Conservation (phyloP, 2,797 vertebrate genomes). For the Babyrousa celebensis region DNA sequence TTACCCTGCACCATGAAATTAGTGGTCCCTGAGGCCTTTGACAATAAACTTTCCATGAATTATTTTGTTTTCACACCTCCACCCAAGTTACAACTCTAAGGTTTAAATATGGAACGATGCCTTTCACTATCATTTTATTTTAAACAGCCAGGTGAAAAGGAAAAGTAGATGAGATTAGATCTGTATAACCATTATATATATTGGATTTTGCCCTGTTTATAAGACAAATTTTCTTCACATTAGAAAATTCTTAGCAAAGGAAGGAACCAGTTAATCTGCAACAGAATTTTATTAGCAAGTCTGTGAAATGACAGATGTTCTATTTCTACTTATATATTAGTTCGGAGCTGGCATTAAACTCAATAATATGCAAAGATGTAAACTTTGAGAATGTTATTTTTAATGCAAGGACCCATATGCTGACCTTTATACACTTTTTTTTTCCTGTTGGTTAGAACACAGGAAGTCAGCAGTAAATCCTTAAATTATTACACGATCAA, state of each 20-base stretch:
- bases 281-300: slow-evolving; percentile 49
- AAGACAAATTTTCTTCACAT: slow-evolving; percentile 48
- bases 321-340: slow-evolving; percentile 12
- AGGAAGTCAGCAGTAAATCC: slow-evolving; percentile 52
- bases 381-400: slow-evolving; percentile 35
- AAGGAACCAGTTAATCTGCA: slow-evolving; percentile 40
- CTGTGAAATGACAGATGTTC: neutral
- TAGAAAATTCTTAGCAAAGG: slow-evolving; percentile 40
- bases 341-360: neutral
- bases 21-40: neutral
- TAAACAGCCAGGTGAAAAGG: slow-evolving; percentile 67
- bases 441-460: neutral
- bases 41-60: slow-evolving; percentile 43
- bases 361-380: neutral
- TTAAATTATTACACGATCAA: slow-evolving; percentile 24
- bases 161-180: slow-evolving; percentile 67
- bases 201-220: slow-evolving; percentile 65
- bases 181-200: neutral
- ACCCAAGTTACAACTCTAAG: neutral
- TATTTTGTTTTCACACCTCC: neutral
- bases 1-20: slow-evolving; percentile 26
- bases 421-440: neutral
- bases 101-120: neutral
- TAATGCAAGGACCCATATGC: neutral
- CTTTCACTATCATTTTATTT: slow-evolving; percentile 68